A percentile compares a stretch with the other conserved stretches of the same genome.
These are phyloP conservation scores for Zaprionus kolodkinae DNA, from an alignment of 1,140 invertebrate genomes.

Conservation along the genomic window DNA sequence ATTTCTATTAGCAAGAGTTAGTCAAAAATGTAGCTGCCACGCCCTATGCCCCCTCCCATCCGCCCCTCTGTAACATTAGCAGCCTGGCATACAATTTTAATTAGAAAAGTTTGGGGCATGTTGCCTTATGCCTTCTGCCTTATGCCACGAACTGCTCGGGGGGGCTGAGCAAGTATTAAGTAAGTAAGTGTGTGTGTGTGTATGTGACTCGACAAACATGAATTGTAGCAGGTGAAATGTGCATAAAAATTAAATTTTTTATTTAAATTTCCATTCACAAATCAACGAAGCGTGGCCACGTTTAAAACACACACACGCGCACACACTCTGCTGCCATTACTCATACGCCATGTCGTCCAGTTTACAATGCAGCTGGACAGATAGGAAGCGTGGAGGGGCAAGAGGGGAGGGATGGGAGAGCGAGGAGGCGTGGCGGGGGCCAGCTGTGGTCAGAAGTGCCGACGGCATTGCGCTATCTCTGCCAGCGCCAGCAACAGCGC, in stretches of 20 bases:
- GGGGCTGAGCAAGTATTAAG: constrained; percentile 1
- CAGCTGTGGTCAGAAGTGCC: constrained; percentile 50
- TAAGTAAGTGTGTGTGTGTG: background rate
- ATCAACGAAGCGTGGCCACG: constrained; percentile 35
- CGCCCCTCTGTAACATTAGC: constrained; percentile 34
- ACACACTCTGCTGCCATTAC: constrained; percentile 20
- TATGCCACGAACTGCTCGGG: constrained; percentile 22
- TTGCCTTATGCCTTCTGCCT: background rate
- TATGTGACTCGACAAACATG: constrained; percentile 38
- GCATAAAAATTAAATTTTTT: constrained; percentile 27
- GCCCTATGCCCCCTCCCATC: no score
- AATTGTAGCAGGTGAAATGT: constrained; percentile 40
- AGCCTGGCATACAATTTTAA: constrained; percentile 68
- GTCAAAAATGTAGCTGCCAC: constrained; percentile 8
- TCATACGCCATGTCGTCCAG: constrained; percentile 63
- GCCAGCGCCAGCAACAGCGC: constrained; percentile 19
- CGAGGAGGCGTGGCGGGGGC: background rate
- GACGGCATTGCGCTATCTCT: constrained; percentile 22
- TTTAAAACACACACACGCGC: background rate
- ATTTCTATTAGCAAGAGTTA: constrained; percentile 70
- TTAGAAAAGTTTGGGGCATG: constrained; percentile 71
- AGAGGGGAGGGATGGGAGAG: background rate
- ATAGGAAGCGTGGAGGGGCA: background rate
- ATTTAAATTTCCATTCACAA: constrained; percentile 28
- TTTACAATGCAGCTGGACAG: constrained; percentile 4